Conservation (phyloP, 2,888 invertebrate genomes). For the Cylindroiulus punctatus region DNA sequence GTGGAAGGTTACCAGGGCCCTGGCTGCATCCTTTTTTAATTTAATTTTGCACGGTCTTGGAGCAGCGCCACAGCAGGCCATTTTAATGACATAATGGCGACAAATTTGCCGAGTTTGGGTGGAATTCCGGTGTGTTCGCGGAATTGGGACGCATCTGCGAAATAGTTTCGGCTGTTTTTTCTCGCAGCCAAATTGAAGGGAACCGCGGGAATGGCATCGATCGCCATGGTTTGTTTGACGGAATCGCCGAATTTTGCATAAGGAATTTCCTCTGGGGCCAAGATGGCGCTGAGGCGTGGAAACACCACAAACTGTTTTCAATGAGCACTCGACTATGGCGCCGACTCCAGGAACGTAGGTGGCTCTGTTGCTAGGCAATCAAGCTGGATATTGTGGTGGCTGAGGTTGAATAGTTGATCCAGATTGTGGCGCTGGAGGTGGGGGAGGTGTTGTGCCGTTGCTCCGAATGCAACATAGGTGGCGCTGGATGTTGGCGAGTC, state of each 20-base stretch:
- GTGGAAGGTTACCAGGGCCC: background rate
- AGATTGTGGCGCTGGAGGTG: no score
- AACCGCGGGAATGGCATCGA: background rate
- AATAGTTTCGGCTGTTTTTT: background rate
- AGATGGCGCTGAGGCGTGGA: constrained; percentile 24
- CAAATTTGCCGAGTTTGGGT: background rate
- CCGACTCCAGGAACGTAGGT: background rate
- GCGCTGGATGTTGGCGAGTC: no score
- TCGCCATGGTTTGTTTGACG: background rate
- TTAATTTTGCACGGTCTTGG: background rate
- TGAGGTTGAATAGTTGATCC: background rate
- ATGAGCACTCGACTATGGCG: background rate
- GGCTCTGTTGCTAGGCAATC: constrained; percentile 4
- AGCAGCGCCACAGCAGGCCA: background rate
- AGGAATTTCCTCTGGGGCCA: constrained; percentile 20
- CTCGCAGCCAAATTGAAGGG: background rate
- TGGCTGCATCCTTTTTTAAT: background rate
- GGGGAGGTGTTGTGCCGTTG: no score
- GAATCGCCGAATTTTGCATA: constrained; percentile 38
- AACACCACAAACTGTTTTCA: background rate
- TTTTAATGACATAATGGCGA: background rate
- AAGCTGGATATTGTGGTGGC: background rate
- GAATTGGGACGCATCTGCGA: background rate
- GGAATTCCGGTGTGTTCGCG: no score
- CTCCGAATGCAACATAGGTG: no score